Evolutionary conservation across 2,113 vertebrate genomes (phyloP).

Genomic region (Pongo abelii): DNA sequence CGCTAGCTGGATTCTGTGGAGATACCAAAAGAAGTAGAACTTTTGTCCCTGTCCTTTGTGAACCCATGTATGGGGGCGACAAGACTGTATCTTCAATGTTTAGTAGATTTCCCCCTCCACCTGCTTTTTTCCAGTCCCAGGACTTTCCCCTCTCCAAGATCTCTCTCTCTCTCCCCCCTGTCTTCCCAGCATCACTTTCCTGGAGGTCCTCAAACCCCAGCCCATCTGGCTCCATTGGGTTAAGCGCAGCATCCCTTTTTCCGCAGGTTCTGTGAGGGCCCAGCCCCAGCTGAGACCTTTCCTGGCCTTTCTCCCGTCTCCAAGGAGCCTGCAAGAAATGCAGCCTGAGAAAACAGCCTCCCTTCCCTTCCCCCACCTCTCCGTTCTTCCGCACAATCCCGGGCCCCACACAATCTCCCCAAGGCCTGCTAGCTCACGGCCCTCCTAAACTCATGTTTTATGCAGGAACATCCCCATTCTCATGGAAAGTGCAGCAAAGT

Average conservation of each 20-base stretch:
- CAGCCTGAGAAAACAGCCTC: constrained; percentile 76
- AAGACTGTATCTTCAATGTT: background rate
- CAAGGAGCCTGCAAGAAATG: constrained; percentile 82
- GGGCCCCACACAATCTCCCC: constrained; percentile 21
- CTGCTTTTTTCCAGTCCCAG: background rate
- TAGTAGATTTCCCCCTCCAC: background rate
- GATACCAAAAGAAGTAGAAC: constrained; percentile 21
- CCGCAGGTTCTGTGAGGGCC: constrained; percentile 38
- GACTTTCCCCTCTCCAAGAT: too few relatives aligned
- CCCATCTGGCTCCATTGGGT: background rate
- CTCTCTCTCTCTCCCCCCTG: background rate
- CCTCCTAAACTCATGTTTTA: constrained; percentile 80
- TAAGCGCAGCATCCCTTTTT: constrained; percentile 36
- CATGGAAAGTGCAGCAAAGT: constrained; percentile 77
- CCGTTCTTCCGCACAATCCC: constrained; percentile 45
- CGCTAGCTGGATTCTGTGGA: background rate
- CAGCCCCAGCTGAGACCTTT: constrained; percentile 77
- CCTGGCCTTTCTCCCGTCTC: constrained; percentile 82
- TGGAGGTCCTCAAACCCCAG: constrained; percentile 3
- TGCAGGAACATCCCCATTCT: constrained; percentile 81
- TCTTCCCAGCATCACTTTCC: constrained; percentile 3
- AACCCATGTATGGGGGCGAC: background rate
- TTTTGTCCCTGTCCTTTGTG: background rate
- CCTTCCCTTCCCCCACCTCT: constrained; percentile 66
- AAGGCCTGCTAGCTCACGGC: constrained; percentile 30